Base-by-base conservation (phyloP, 2,888 invertebrate genomes). In the Microctonus aethiopoides region DNA sequence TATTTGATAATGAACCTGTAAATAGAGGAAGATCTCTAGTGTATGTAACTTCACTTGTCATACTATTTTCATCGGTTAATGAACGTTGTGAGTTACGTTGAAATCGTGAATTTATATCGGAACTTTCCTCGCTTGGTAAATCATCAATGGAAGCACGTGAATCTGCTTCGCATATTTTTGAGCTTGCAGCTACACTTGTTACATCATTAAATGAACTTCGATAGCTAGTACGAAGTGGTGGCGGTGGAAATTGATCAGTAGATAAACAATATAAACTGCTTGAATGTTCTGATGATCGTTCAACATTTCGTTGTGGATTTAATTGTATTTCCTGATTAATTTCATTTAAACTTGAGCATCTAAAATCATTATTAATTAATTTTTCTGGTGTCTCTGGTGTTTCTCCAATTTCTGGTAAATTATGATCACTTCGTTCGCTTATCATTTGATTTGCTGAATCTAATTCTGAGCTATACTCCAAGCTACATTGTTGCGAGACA, bases 401-500 rank as follows among this genome's bases (percentile, higher is more conserved):
- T 54, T 84, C 84, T 13, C 81, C 80, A 51, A 85, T 81, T 66
- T 85, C 85, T 0, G 85, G 81, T 6, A 85, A 74, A 76, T 86
- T 82, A 61, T 83, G 82, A 70, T 86, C 85, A 63, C 85, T 85
- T 16, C 80, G 79, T 65, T 86, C 86, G 54, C 84, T 85, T 13
- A 79, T 80, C 72, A 85, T 79, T 62, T 84, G 85, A 0, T 82
- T 80, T 26, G 74, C 77, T 0, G 83, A 84, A 20, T 85, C 85
- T 34, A 85, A 74, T 66, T 88, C 89, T 0, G 92, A 92, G 73
- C 91, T 91, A 78, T 92, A 92, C 79, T 92, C 92, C 59, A 92
- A 85, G 70, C 92, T 92, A 77, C 92, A 92, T 75, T 92, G 92
- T 76, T 92, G 92, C 0, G 92, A 92, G 32, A 92, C 91, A 0